Percentiles rank a stretch among this genome's conserved stretches.
Conservation (phyloP, 2,797 vertebrate genomes). For the Mus spretus region DNA sequence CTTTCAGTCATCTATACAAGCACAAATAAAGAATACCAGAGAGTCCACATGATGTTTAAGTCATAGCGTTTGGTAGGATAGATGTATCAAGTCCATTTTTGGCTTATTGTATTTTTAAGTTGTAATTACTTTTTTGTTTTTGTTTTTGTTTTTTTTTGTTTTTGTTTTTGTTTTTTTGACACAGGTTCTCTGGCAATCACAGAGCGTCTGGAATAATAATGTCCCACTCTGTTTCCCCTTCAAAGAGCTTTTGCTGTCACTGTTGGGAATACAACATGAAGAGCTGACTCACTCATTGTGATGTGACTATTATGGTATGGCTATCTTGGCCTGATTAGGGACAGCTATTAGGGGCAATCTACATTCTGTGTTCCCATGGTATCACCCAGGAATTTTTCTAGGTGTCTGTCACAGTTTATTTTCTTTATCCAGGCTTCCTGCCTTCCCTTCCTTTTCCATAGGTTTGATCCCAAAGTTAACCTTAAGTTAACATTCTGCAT, state of each 20-base stretch:
- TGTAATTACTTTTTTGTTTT: neutral
- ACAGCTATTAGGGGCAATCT: constrained; percentile 7
- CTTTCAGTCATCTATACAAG: neutral
- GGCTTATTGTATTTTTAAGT: neutral
- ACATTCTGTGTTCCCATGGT: neutral
- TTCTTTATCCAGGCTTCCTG: neutral
- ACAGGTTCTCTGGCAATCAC: neutral
- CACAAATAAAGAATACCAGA: neutral
- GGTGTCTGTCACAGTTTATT: neutral
- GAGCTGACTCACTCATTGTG: neutral
- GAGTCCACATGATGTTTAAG: neutral
- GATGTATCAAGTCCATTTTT: neutral
- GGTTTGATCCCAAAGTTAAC: constrained; percentile 11
- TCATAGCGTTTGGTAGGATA: neutral
- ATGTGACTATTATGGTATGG: neutral
- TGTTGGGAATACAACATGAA: neutral
- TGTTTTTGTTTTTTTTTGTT: too few relatives aligned
- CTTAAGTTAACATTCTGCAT: constrained; percentile 36
- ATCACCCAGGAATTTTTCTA: neutral
- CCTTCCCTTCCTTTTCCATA: neutral
- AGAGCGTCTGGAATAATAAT: neutral
- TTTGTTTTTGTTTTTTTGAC: neutral
- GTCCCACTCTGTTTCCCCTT: neutral
- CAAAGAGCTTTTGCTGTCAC: neutral
- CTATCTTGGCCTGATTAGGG: neutral